Base-by-base conservation (phyloP, 2,797 vertebrate genomes). In the Tapirus indicus region DNA sequence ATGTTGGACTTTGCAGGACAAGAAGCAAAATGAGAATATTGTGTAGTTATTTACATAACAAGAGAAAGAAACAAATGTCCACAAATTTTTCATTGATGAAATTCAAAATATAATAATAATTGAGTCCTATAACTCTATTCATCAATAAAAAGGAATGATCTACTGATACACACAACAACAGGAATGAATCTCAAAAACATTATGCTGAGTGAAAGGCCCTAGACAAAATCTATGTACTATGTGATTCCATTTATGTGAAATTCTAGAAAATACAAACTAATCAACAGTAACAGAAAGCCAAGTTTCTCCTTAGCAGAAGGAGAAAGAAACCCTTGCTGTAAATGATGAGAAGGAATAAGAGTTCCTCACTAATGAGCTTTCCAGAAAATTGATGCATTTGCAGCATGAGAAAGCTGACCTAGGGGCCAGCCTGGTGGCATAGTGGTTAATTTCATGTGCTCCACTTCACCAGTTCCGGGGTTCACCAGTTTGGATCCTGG, bases 291-390 rank as follows among this genome's bases (percentile, higher is more conserved):
- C 64, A 71, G 54, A 93, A 91, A 32, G 68, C 21, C 75, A 56
- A 32, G 47, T 56, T 74, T 74, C 84, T 78, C 41, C 99, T 96
- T 99, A 99, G 78, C 99, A 99, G 98, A 99, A 99, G 98, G 99
- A 99, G 98, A 99, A 99, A 97, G 99, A 99, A 98, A 99, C 99
- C 0, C 99, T 99, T 94, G 99, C 99, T 0, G 99, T 99, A 97
- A 99, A 99, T 98, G 99, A 99, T 99, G 99, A 99, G 97, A 99
- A 99, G 97, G 99, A 99, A 98, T 99, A 99, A 95, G 99, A 99
- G 98, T 99, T 99, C 98, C 99, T 99, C 91, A 99, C 99, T 79
- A 99, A 99, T 35, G 99, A 52, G 99, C 21, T 20, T 60, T 69
- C 85, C 5, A 71, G 54, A 69, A 83, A 77, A 4, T 5, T 2